These are phyloP conservation scores for Bellardia pandia DNA, from an alignment of 2,888 invertebrate genomes.

Conservation along the genomic window DNA sequence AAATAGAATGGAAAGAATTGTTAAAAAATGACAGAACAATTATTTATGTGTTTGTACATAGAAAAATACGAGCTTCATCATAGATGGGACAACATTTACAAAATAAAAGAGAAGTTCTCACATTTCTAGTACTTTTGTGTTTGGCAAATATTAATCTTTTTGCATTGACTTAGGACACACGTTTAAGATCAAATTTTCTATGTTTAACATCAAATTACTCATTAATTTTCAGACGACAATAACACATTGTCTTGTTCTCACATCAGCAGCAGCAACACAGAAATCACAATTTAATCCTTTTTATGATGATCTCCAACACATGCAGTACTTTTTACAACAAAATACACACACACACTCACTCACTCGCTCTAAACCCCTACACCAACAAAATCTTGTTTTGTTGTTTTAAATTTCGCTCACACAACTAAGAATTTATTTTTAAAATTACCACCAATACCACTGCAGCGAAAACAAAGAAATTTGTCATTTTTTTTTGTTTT, in stretches of 20 bases:
- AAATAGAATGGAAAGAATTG: constrained; percentile 34
- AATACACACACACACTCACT: not conserved
- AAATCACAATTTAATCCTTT: constrained; percentile 71
- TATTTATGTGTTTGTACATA: constrained; percentile 37
- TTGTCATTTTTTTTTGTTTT: constrained; percentile 46
- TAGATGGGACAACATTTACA: constrained; percentile 35
- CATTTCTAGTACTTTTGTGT: constrained; percentile 59
- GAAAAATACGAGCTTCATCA: constrained; percentile 16
- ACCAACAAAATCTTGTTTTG: not conserved
- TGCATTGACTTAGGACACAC: constrained; percentile 74
- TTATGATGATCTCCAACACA: constrained; percentile 73
- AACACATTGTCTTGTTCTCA: constrained; percentile 60
- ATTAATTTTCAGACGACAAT: constrained; percentile 60
- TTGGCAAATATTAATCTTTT: constrained; percentile 69
- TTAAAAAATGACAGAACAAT: constrained; percentile 62
- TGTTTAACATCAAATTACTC: constrained; percentile 72
- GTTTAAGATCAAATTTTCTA: constrained; percentile 71
- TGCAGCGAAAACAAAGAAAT: constrained; percentile 59
- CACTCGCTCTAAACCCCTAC: constrained; percentile 25
- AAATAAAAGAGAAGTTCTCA: constrained; percentile 66
- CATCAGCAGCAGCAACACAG: constrained; percentile 31
- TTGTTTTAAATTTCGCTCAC: constrained; percentile 4
- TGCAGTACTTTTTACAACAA: constrained; percentile 52
- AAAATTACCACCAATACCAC: constrained; percentile 48
- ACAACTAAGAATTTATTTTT: not conserved